Evolutionary conservation across 2,888 invertebrate species (phyloP), one percentile per base, ranked within the genome.

Genomic region (Aelia acuminata): DNA sequence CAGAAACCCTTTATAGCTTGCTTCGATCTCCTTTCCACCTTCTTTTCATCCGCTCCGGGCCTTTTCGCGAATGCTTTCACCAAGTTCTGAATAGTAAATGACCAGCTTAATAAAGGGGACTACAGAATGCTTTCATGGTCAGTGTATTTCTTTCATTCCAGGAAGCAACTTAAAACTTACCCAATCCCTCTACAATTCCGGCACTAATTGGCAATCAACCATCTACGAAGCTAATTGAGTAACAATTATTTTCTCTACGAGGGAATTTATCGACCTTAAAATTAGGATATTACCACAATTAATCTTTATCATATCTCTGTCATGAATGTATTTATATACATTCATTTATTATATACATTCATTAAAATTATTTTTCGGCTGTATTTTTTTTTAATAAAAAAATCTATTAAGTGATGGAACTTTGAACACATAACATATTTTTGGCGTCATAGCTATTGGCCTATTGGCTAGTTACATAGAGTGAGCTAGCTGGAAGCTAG

Each of bases 61-160:
- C 63, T 70, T 70, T 70, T 70, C 63, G 35, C 63, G 20, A 70
- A 70, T 35, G 63, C 63, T 35, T 70, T 70, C 20, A 35, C 18
- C 31, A 70, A 1, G 31, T 20, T 35, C 63, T 70, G 63, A 70
- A 70, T 70, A 70, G 63, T 18, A 70, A 70, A 70, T 70, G 63
- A 35, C 35, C 35, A 70, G 63, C 63, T 70, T 35, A 70, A 70
- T 70, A 70, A 70, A 35, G 63, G 18, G 7, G 35, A 22, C 31
- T 70, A 18, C 63, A 70, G 63, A 70, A 35, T 70, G 63, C 18
- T 70, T 70, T 70, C 63, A 70, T 70, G 63, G 63, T 70, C 63
- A 70, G 63, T 70, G 18, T 70, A 35, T 70, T 70, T 70, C 63
- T 70, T 70, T 70, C 63, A 70, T 70, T 70, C 35, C 35, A 35